phyloP scores from a whole-genome alignment of 2,113 vertebrate genomes.

The Neolamprologus variostigma region DNA sequence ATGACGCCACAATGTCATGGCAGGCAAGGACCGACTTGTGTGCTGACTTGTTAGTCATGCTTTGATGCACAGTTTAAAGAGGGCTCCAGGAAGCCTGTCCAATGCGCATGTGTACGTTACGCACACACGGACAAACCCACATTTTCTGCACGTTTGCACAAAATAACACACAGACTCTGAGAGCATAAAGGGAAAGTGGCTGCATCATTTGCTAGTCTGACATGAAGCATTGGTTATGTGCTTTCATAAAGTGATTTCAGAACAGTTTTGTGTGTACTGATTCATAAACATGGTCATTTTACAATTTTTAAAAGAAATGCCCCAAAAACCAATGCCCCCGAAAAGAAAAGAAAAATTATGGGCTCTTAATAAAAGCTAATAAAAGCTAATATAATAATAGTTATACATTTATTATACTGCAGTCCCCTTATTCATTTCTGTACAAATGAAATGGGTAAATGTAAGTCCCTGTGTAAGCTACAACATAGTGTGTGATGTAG shows the following conservation, averaged over 20 bases:
- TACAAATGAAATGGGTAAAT: background rate
- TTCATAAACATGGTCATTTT: background rate
- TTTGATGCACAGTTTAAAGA: conserved; percentile 75
- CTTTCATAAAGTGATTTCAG: background rate
- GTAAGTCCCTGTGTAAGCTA: background rate
- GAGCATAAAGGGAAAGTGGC: conserved; percentile 25
- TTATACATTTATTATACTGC: background rate
- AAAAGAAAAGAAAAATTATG: background rate
- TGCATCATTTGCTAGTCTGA: conserved; percentile 38
- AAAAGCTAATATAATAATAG: background rate
- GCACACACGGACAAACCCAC: background rate
- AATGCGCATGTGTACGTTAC: background rate
- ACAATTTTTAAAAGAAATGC: background rate
- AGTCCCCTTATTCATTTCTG: background rate
- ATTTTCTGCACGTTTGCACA: conserved; percentile 29
- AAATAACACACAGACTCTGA: conserved; percentile 20
- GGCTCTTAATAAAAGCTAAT: background rate
- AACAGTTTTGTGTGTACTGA: background rate
- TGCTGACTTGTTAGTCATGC: conserved; percentile 69
- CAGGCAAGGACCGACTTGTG: conserved; percentile 35
- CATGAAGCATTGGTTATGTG: conserved; percentile 5
- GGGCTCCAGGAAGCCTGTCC: conserved; percentile 57
- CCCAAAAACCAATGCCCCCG: background rate
- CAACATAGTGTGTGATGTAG: background rate
- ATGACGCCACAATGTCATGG: conserved; percentile 24